Conservation (phyloP, 2,888 invertebrate species). For the Ceriagrion tenellum region DNA sequence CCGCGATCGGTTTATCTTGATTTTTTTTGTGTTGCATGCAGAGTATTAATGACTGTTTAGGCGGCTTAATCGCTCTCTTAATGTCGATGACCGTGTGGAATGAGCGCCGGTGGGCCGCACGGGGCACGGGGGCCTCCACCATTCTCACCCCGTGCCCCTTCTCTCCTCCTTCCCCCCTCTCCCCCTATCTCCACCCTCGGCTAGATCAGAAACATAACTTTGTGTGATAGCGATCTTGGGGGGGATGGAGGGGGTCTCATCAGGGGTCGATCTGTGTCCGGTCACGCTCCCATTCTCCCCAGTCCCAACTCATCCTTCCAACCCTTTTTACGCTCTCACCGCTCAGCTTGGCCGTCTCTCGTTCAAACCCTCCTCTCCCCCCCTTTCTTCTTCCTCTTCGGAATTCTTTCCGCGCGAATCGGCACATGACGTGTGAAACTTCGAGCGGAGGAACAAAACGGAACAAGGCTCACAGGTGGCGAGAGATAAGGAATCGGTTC, state of each 20-base stretch:
- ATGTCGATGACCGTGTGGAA: conserved; percentile 20
- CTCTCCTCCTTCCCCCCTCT: neutral
- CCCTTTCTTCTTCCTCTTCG: neutral
- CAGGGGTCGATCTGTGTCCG: conserved; percentile 17
- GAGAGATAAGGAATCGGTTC: conserved; percentile 29
- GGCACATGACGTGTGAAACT: conserved; percentile 49
- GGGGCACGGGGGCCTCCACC: neutral
- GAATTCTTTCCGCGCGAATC: conserved; percentile 30
- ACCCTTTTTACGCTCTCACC: neutral
- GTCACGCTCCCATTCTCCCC: neutral
- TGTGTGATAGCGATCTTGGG: neutral
- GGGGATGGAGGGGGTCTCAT: neutral
- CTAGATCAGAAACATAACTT: conserved; percentile 35
- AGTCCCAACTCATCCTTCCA: neutral
- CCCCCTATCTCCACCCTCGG: neutral
- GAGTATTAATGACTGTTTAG: neutral
- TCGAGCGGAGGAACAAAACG: conserved; percentile 26
- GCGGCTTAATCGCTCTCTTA: neutral
- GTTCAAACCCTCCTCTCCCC: neutral
- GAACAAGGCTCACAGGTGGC: conserved; percentile 39
- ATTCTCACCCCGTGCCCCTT: no score
- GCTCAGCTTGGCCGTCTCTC: neutral
- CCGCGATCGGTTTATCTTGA: neutral
- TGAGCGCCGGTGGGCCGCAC: neutral
- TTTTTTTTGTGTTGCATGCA: neutral